A percentile compares a stretch with the other conserved stretches of the same genome.
These are phyloP conservation scores for Stenodema calcarata DNA, from an alignment of 2,888 invertebrate genomes.

Conservation along the genomic window DNA sequence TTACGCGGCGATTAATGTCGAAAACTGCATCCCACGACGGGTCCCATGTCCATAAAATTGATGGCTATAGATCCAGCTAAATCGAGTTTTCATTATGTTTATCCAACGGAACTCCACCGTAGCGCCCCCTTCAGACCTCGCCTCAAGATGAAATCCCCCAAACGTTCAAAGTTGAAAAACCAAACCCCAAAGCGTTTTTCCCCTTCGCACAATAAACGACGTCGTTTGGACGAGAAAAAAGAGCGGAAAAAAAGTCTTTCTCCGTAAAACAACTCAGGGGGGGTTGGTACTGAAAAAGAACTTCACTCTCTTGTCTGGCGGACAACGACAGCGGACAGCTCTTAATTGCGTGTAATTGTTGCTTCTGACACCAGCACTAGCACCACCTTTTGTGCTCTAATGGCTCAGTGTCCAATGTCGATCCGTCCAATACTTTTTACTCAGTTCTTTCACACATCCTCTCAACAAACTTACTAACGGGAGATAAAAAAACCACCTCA, in stretches of 20 bases:
- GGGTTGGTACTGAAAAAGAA: background rate
- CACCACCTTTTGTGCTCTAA: background rate
- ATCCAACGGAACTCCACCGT: too few relatives aligned
- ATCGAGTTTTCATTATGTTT: too few relatives aligned
- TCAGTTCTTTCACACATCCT: background rate
- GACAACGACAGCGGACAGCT: background rate
- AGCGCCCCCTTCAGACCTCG: too few relatives aligned
- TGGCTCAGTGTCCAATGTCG: background rate
- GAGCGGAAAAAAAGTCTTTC: background rate
- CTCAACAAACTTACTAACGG: background rate
- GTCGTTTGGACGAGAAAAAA: background rate
- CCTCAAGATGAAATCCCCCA: too few relatives aligned
- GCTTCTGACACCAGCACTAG: background rate
- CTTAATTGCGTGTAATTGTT: background rate
- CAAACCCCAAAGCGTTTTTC: background rate
- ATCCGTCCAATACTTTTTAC: background rate
- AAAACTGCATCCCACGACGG: too few relatives aligned
- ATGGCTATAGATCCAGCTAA: too few relatives aligned
- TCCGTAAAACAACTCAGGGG: background rate
- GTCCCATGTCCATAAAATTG: too few relatives aligned
- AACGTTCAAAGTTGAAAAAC: background rate
- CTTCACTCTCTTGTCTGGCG: background rate
- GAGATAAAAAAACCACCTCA: background rate
- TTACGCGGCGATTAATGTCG: too few relatives aligned
- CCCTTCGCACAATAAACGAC: background rate